These are phyloP conservation scores for Latheticus oryzae DNA, from an alignment of 2,888 invertebrate species.

Conservation along the genomic window DNA sequence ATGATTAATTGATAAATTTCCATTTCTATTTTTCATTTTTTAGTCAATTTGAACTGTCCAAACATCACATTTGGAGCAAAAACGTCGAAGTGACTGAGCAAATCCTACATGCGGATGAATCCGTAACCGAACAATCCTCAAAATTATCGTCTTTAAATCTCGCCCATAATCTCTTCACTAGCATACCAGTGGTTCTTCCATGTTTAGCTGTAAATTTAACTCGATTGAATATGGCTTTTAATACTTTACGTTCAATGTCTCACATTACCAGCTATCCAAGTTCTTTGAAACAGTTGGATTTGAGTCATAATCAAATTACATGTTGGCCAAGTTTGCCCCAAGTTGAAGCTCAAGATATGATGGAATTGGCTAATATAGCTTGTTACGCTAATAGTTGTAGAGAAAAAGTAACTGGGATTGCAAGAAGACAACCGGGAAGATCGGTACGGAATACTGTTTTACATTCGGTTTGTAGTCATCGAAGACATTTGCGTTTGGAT, in stretches of 20 bases:
- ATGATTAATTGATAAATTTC: constrained; percentile 16
- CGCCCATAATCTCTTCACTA: constrained; percentile 90
- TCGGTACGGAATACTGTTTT: constrained; percentile 80
- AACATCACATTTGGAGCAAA: constrained; percentile 82
- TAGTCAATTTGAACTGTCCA: constrained; percentile 74
- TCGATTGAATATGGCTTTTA: constrained; percentile 91
- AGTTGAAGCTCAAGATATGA: constrained; percentile 70
- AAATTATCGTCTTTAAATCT: constrained; percentile 83
- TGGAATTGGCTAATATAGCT: constrained; percentile 76
- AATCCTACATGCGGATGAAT: constrained; percentile 70
- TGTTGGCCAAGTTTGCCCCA: constrained; percentile 91
- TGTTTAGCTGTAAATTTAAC: constrained; percentile 91
- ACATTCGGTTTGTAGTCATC: constrained; percentile 85
- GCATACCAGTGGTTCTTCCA: constrained; percentile 88
- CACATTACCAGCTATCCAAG: constrained; percentile 91
- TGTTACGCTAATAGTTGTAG: constrained; percentile 69
- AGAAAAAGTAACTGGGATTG: constrained; percentile 60
- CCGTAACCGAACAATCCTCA: constrained; percentile 71
- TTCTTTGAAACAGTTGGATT: constrained; percentile 88
- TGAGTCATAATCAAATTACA: constrained; percentile 91
- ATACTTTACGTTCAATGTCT: constrained; percentile 83
- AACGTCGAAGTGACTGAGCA: constrained; percentile 76
- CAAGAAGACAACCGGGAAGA: constrained; percentile 68
- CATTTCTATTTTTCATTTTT: not conserved
- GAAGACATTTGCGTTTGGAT: constrained; percentile 86